Evolutionary conservation across 2,113 vertebrate species (phyloP).

Genomic region (Elaphurus davidianus): DNA sequence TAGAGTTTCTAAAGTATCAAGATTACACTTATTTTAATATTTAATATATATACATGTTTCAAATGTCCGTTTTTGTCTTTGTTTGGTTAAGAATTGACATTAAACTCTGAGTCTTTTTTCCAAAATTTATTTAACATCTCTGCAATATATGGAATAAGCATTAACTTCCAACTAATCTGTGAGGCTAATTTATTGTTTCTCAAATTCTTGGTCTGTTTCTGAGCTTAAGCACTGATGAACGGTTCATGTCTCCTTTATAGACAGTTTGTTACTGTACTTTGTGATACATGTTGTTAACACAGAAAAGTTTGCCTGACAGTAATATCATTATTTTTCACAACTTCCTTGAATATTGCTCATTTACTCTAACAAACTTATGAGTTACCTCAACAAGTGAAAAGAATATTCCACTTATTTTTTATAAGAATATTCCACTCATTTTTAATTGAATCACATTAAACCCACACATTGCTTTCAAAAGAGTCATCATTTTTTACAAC

Average conservation of each 20-base stretch:
- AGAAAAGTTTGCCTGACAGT: background rate
- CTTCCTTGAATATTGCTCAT: background rate
- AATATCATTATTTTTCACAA: background rate
- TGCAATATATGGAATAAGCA: background rate
- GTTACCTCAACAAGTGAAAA: constrained; percentile 18
- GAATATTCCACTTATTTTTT: background rate
- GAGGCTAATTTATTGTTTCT: background rate
- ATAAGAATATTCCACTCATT: background rate
- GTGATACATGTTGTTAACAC: background rate
- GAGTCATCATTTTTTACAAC: background rate
- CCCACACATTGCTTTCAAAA: constrained; percentile 18
- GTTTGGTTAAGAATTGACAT: background rate
- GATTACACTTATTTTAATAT: background rate
- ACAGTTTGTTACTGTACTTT: background rate
- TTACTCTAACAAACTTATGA: background rate
- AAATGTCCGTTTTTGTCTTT: background rate
- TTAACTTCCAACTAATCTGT: background rate
- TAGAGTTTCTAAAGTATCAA: background rate
- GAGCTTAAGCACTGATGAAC: background rate
- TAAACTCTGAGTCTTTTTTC: background rate
- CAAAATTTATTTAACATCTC: background rate
- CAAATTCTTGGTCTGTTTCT: background rate
- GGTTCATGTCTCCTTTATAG: background rate
- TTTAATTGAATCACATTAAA: constrained; percentile 23
- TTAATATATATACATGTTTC: background rate